A percentile compares a stretch with the other conserved stretches of the same genome.
Conservation (phyloP, 92 coral and sea anemone genomes). For the Palythoa grandis region DNA sequence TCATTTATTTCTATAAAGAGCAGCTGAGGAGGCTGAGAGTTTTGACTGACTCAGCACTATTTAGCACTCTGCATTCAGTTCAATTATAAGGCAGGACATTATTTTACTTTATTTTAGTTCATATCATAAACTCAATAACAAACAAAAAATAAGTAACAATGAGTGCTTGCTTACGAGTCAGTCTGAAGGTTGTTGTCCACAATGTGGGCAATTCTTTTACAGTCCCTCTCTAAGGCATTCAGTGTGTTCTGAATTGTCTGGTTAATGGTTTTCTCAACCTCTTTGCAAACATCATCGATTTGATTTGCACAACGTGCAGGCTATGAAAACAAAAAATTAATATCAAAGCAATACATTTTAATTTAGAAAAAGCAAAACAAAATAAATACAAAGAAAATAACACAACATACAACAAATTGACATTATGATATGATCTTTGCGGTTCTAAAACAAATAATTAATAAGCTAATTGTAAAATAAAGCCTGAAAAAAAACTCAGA, state of each 20-base stretch:
- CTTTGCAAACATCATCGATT: conserved; percentile 89
- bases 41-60: too few relatives aligned
- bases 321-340: conserved; percentile 45
- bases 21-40: too few relatives aligned
- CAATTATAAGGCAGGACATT: too few relatives aligned
- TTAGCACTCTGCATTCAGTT: too few relatives aligned
- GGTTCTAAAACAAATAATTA: too few relatives aligned
- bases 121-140: background rate
- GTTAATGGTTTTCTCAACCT: conserved; percentile 97
- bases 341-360: background rate
- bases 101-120: background rate
- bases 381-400: background rate
- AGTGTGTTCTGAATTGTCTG: conserved; percentile 98
- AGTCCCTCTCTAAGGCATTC: conserved; percentile 95
- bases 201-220: conserved; percentile 82
- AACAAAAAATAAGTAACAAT: background rate
- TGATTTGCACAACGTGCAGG: conserved; percentile 99
- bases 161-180: conserved; percentile 67
- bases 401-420: too few relatives aligned
- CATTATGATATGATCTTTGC: too few relatives aligned
- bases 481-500: too few relatives aligned
- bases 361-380: background rate
- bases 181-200: conserved; percentile 79
- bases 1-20: too few relatives aligned
- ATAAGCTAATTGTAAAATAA: too few relatives aligned